Evolutionary conservation across 2,113 vertebrate species (phyloP).

Genomic region (Petroica traversi): DNA sequence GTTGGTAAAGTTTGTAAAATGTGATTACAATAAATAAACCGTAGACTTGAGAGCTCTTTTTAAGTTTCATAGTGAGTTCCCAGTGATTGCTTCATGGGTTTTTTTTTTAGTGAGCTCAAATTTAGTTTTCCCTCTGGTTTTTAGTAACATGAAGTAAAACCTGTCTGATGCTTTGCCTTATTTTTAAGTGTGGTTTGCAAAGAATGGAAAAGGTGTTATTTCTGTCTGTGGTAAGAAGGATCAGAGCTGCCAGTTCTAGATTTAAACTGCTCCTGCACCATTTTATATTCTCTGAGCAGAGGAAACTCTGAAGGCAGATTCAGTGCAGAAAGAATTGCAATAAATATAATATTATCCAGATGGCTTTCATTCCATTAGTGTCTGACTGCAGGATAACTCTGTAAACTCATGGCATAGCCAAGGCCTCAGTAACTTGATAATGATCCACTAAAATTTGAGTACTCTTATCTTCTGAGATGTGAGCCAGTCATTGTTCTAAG

Average conservation of each 20-base stretch:
- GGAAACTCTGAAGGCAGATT: not conserved
- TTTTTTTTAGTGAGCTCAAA: not conserved
- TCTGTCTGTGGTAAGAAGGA: not conserved
- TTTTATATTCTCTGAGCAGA: not conserved
- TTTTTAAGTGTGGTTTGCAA: not conserved
- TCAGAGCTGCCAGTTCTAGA: not conserved
- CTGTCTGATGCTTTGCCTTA: not conserved
- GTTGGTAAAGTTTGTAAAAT: slow-evolving; percentile 16
- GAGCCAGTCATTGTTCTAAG: not conserved
- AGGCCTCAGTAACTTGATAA: slow-evolving; percentile 18
- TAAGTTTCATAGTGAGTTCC: not conserved
- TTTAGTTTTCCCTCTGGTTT: not conserved
- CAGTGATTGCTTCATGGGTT: not conserved
- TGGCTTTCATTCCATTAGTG: slow-evolving; percentile 2
- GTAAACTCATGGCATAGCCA: not conserved
- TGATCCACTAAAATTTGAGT: not conserved
- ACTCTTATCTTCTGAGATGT: not conserved
- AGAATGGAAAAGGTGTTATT: not conserved
- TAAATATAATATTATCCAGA: slow-evolving; percentile 26
- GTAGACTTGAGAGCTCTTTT: not conserved
- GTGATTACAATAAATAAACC: slow-evolving; percentile 29
- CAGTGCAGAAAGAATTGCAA: not conserved
- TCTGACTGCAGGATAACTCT: not conserved
- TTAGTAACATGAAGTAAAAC: not conserved
- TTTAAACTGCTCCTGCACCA: not conserved